Evolutionary conservation across 2,113 vertebrate genomes (phyloP), one percentile per base, ranked within the genome.

Genomic region (Morone chrysops): DNA sequence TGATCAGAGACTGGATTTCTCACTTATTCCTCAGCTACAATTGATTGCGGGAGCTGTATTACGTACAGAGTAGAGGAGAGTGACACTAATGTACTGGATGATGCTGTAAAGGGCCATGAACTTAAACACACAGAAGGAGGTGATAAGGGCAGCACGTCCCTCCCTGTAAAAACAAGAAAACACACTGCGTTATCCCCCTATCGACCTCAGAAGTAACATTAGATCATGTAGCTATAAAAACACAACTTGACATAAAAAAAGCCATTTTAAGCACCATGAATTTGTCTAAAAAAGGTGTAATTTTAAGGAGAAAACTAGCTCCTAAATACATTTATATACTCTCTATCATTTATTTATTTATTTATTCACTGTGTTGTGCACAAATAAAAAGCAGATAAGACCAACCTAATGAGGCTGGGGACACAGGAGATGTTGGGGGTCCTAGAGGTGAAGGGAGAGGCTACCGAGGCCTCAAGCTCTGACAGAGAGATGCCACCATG

Each of bases 71-170:
- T 99, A 99, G 0, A 99, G 96, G 7, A 99, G 96, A 78, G 97
- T 98, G 89, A 99, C 98, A 72, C 96, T 98, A 94, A 98, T 96
- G 90, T 99, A 99, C 91, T 99, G 98, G 93, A 99, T 99, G 86
- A 99, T 97, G 94, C 98, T 99, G 95, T 99, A 99, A 22, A 99
- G 92, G 57, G 98, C 98, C 98, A 99, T 99, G 92, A 99, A 99
- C 91, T 99, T 99, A 92, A 99, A 99, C 20, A 99, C 98, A 89
- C 98, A 99, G 94, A 99, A 99, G 80, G 98, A 99, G 41, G 98
- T 99, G 88, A 99, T 96, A 89, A 99, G 95, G 93, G 98, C 98
- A 77, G 98, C 98, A 77, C 98, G 97, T 9, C 98, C 98, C 94
- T 99, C 98, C 95, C 98, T 99, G 95, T 70, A 60, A 91, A 93